Evolutionary conservation across 2,888 invertebrate genomes (phyloP).

Genomic region (Nebria salina): DNA sequence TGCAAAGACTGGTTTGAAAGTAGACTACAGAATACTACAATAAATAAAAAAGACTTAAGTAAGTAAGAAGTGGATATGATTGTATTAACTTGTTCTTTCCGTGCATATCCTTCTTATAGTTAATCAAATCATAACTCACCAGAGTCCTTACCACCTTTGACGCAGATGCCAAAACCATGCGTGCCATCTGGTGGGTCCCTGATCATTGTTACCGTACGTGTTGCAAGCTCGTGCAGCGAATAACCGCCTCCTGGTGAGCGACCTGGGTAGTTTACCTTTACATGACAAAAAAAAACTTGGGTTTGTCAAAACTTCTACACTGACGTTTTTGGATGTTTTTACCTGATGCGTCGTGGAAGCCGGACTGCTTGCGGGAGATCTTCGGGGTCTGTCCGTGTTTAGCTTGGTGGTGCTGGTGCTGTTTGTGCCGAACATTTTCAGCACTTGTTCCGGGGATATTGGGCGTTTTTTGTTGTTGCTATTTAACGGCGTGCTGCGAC

Average conservation of each 20-base stretch:
- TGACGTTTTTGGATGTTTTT: slow-evolving; percentile 47
- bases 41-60: slow-evolving; percentile 9
- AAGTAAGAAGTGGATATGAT: slow-evolving; percentile 21
- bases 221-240: slow-evolving; percentile 78
- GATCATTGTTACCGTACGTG: slow-evolving; percentile 87
- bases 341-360: slow-evolving; percentile 83
- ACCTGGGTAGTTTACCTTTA: slow-evolving; percentile 64
- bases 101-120: slow-evolving; percentile 19
- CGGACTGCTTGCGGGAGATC: slow-evolving; percentile 80
- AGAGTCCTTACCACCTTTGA: slow-evolving; percentile 90
- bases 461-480: slow-evolving; percentile 78
- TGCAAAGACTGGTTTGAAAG: neutral
- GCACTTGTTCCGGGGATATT: slow-evolving; percentile 83
- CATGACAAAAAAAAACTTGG: neutral
- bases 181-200: slow-evolving; percentile 81
- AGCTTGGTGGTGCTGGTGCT: slow-evolving; percentile 47
- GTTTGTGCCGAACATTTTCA: slow-evolving; percentile 59
- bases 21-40: neutral
- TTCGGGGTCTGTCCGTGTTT: slow-evolving; percentile 53
- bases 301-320: neutral
- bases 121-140: slow-evolving; percentile 65
- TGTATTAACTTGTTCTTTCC: slow-evolving; percentile 18
- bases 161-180: slow-evolving; percentile 90
- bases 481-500: slow-evolving; percentile 54
- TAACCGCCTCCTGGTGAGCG: slow-evolving; percentile 64